Evolutionary conservation across 1,140 invertebrate species (phyloP).

Genomic region (Harlomillsia oculata): DNA sequence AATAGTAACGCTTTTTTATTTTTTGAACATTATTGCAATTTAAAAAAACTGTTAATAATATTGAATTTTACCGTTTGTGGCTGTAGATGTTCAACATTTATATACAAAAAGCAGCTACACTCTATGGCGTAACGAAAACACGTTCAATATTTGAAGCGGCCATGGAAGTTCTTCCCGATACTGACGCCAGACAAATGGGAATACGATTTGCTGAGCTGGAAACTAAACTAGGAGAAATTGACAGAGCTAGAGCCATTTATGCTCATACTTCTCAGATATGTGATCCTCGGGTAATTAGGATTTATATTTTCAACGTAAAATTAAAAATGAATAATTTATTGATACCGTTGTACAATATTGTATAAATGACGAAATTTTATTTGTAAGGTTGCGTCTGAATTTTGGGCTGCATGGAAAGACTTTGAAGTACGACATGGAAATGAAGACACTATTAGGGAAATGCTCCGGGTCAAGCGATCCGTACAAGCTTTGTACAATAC

Average conservation of each 20-base stretch:
- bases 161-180: slow-evolving; percentile 84
- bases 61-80: slow-evolving; percentile 25
- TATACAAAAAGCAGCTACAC: slow-evolving; percentile 93
- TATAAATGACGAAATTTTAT: background rate
- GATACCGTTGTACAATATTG: background rate
- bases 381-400: slow-evolving; percentile 67
- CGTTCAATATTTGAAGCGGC: slow-evolving; percentile 96
- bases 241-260: slow-evolving; percentile 86
- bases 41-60: background rate
- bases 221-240: slow-evolving; percentile 79
- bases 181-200: slow-evolving; percentile 91
- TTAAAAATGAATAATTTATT: background rate
- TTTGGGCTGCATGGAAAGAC: slow-evolving; percentile 99
- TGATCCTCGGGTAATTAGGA: slow-evolving; percentile 70
- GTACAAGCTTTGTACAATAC: slow-evolving; percentile 96
- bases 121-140: slow-evolving; percentile 93
- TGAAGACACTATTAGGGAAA: slow-evolving; percentile 98
- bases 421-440: slow-evolving; percentile 99
- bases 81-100: slow-evolving; percentile 95
- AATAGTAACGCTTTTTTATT: background rate
- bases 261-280: slow-evolving; percentile 97
- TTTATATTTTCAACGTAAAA: slow-evolving; percentile 6
- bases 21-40: background rate
- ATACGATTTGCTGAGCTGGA: slow-evolving; percentile 94
- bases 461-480: slow-evolving; percentile 94